Percentiles rank a stretch among this genome's conserved stretches.
Evolutionary conservation across 1,140 invertebrate genomes (phyloP).

Genomic region (Anastrepha ludens): DNA sequence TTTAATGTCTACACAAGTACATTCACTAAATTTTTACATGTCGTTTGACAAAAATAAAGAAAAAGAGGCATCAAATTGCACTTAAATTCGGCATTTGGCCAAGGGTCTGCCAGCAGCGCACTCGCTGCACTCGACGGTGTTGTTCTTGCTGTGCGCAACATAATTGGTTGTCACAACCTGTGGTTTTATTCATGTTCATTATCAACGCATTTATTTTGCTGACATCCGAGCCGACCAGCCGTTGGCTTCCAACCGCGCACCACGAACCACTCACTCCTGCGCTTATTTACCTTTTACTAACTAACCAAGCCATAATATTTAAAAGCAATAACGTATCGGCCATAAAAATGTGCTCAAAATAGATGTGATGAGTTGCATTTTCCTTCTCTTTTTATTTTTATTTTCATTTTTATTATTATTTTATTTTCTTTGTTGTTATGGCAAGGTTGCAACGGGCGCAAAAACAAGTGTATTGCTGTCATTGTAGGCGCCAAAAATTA

Average conservation of each 20-base stretch:
- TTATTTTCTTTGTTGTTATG: background rate
- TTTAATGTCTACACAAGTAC: constrained; percentile 14
- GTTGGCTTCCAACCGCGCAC: background rate
- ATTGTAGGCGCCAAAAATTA: constrained; percentile 23
- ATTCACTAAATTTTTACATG: background rate
- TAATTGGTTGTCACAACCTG: constrained; percentile 21
- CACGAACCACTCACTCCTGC: background rate
- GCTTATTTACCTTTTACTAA: constrained; percentile 27
- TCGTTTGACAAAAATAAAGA: background rate
- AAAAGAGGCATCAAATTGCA: no score
- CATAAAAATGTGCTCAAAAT: constrained; percentile 14
- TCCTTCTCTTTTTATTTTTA: background rate
- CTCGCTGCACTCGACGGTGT: constrained; percentile 10
- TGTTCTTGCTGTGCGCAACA: background rate
- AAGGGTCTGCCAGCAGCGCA: constrained; percentile 17
- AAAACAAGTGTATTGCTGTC: background rate
- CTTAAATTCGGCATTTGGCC: background rate
- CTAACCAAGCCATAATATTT: background rate
- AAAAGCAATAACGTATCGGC: background rate
- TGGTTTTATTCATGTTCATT: constrained; percentile 28
- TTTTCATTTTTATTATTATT: background rate
- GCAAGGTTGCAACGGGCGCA: background rate
- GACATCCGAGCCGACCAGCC: background rate
- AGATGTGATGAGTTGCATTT: background rate
- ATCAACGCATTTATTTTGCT: constrained; percentile 37